Percentiles rank a stretch among this genome's conserved stretches.
phyloP scores from a whole-genome alignment of 2,888 invertebrate genomes.

The Melinaea menophilus region DNA sequence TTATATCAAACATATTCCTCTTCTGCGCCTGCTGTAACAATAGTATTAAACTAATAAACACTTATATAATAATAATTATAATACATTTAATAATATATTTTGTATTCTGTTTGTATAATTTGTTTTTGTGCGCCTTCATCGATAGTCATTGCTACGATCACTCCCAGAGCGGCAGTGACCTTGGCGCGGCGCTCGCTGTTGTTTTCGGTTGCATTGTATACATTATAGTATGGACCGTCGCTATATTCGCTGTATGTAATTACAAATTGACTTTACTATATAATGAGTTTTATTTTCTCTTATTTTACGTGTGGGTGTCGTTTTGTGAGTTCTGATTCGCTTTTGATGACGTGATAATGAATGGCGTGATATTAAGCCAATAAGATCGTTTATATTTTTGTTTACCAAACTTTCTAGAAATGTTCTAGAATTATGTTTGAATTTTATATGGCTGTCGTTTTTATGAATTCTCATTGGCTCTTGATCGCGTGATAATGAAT shows the following conservation, averaged over 20 bases:
- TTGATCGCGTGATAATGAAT: too few species aligned
- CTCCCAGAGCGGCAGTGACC: slow-evolving; percentile 5
- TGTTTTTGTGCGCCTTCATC: slow-evolving; percentile 14
- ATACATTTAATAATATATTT: slow-evolving; percentile 10
- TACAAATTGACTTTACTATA: slow-evolving; percentile 23
- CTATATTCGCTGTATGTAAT: slow-evolving; percentile 21
- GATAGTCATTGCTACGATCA: slow-evolving; percentile 22
- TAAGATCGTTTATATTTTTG: too few species aligned
- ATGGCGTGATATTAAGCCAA: too few species aligned
- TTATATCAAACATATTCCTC: slow-evolving; percentile 15
- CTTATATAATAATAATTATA: slow-evolving; percentile 16
- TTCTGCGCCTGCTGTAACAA: slow-evolving; percentile 15
- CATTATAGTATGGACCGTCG: slow-evolving; percentile 11
- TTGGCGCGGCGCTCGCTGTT: slow-evolving; percentile 15
- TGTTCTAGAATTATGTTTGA: too few species aligned
- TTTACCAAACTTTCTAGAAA: too few species aligned
- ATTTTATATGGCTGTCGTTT: too few species aligned
- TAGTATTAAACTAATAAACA: slow-evolving; percentile 8
- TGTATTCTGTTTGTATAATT: slow-evolving; percentile 13
- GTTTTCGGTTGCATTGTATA: slow-evolving; percentile 13
- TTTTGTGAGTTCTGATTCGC: neutral
- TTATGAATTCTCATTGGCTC: too few species aligned
- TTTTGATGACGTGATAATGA: neutral
- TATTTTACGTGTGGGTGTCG: neutral
- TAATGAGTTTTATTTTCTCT: slow-evolving; percentile 11